Base-by-base conservation (phyloP, 2,113 vertebrate genomes). In the Salvelinus fontinalis region DNA sequence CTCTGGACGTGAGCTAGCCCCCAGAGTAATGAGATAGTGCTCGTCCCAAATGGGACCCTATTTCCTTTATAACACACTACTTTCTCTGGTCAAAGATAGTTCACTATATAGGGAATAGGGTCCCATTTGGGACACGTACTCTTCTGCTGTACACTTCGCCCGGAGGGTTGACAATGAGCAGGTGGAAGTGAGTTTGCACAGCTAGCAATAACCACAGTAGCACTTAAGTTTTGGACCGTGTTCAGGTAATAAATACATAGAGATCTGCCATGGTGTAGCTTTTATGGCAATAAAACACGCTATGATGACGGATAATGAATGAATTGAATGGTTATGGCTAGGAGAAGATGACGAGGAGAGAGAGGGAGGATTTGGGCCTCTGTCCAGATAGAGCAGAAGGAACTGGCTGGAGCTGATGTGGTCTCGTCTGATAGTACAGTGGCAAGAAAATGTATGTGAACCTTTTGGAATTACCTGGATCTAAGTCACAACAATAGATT, bases 161-260 rank as follows among this genome's bases (percentile, higher is more conserved):
- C 16, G 16, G 5, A 9, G 67, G 67, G 29, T 18, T 68, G 67
- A 68, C 67, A 68, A 68, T 68, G 67, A 68, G 22, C 67, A 68
- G 67, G 67, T 68, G 31, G 31, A 44, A 8, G 29, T 20, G 67
- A 44, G 67, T 31, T 34, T 34, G 29, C 31, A 68, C 67, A 44
- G 67, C 31, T 68, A 31, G 67, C 67, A 34, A 39, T 20, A 34
- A 68, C 67, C 20, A 39, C 18, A 18, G 67, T 29, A 68, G 67
- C 67, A 68, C 67, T 68, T 68, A 44, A 18, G 67, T n/a, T 68
- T 34, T 68, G 67, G 67, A 68, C 14, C 67, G 9, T 68, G n/a
- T 34, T 68, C 67, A 68, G 29, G 29, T 20, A 8, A n/a, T 68
- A 68, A 68, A 68, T 68, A 68, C 31, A 34, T 16, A 5, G 29